Evolutionary conservation across 2,888 invertebrate genomes (phyloP), one percentile per base, ranked within the genome.

Genomic region (Mermis nigrescens): DNA sequence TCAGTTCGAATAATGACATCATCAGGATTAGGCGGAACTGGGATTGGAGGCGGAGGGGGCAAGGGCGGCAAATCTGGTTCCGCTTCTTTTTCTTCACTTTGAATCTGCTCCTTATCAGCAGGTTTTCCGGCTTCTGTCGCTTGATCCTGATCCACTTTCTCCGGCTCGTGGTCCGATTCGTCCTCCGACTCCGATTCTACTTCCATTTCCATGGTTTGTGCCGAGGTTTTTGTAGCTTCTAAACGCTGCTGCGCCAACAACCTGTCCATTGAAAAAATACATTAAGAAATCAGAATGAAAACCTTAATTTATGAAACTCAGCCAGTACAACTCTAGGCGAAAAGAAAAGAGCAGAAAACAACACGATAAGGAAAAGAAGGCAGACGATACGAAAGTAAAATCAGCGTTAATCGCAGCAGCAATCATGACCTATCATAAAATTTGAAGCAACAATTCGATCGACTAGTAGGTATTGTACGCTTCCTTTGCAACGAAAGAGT

Each of bases 1-100:
- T 90, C 90, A 67, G 82, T 83, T 74, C 90, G 89, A 61, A 98
- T 89, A 48, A 95, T 80, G 29, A 94, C 91, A 70, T 90, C 86
- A 72, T 91, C 92, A 26, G 86, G 83, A 1, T 83, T 82, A 26
- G 90, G 89, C 3, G 91, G 88, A 64, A 87, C 72, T 38, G 86
- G 85, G 0, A 66, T 65, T 31, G 68, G 67, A 52, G 67, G 67
- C 26, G 19, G 56, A 22, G 62, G 62, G 27, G 63, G 7, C 52
- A n/a, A n/a, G n/a, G 52, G 12, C 24, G 24, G 12, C 12, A 27
- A 52, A 15, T 52, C n/a, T 52, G 27, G 24, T 52, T 52, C n/a
- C 52, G 24, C 7, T 12, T 27, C n/a, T n/a, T n/a, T 22, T 45
- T 19, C 45, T 45, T 22, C 12, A 19, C 45, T 45, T 45, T 51